Evolutionary conservation across 2,797 vertebrate species (phyloP).

Genomic region (Pseudochirops corinnae): DNA sequence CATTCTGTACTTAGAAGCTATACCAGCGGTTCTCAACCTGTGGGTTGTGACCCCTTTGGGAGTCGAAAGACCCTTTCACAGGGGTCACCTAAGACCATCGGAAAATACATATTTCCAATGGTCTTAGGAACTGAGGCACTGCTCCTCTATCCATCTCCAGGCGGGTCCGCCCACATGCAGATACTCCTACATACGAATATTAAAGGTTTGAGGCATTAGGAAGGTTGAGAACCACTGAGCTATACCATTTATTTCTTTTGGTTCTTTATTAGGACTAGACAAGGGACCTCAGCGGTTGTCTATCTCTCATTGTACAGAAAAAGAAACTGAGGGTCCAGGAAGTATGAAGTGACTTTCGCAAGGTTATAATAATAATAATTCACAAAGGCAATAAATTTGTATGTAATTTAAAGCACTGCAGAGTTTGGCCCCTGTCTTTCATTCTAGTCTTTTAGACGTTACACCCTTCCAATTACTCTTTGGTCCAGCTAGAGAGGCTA

Average conservation of each 20-base stretch:
- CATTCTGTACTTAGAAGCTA: not conserved
- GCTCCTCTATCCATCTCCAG: too few species aligned
- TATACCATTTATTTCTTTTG: not conserved
- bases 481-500: not conserved
- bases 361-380: slow-evolving; percentile 6
- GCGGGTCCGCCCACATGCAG: too few species aligned
- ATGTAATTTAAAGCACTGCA: not conserved
- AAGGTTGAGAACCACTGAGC: not conserved
- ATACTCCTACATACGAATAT: too few species aligned
- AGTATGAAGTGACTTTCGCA: not conserved
- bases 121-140: too few species aligned
- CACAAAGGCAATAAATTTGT: not conserved
- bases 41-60: too few species aligned
- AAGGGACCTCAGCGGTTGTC: slow-evolving; percentile 22
- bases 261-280: not conserved
- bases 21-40: not conserved
- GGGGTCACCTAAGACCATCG: too few species aligned
- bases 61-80: too few species aligned
- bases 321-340: slow-evolving; percentile 6
- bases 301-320: slow-evolving; percentile 32
- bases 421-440: not conserved
- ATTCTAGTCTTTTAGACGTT: not conserved
- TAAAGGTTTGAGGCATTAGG: too few species aligned
- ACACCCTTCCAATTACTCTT: too few species aligned
- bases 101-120: too few species aligned